A percentile compares a stretch with the other conserved stretches of the same genome.
Evolutionary conservation across 2,113 vertebrate genomes (phyloP).

Genomic region (Columbina picui): DNA sequence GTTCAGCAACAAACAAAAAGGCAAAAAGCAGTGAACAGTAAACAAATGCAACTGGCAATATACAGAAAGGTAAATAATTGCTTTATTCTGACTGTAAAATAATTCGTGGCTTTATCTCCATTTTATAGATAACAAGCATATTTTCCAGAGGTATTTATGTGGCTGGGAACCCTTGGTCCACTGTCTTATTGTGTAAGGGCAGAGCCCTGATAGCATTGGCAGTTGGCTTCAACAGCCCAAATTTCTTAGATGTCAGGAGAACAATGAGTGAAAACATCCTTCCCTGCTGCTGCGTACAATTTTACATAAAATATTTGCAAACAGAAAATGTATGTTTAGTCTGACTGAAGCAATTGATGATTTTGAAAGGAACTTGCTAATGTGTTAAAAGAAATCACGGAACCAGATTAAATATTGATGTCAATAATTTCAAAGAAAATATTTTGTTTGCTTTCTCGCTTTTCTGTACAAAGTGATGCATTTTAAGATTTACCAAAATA

Average conservation of each 20-base stretch:
- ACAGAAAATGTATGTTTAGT: conserved; percentile 29
- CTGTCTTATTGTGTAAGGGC: not conserved
- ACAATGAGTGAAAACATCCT: not conserved
- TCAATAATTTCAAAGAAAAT: not conserved
- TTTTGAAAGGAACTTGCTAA: not conserved
- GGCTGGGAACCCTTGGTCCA: not conserved
- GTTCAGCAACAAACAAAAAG: not conserved
- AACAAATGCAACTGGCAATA: not conserved
- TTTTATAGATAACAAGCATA: not conserved
- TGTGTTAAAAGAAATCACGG: not conserved
- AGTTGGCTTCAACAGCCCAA: not conserved
- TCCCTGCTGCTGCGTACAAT: not conserved
- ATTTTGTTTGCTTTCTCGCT: not conserved
- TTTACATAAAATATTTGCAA: conserved; percentile 15
- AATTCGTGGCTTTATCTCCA: not conserved
- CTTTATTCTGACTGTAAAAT: not conserved
- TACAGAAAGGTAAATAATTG: not conserved
- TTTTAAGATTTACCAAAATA: conserved; percentile 4
- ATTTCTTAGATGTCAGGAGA: not conserved
- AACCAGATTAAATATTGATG: not conserved
- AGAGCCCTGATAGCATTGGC: not conserved
- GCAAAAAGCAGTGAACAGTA: not conserved
- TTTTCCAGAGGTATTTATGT: not conserved
- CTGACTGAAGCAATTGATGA: not conserved
- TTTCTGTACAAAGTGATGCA: not conserved